Evolutionary conservation across 2,888 invertebrate genomes (phyloP).

Genomic region (Oligia fasciuncula): DNA sequence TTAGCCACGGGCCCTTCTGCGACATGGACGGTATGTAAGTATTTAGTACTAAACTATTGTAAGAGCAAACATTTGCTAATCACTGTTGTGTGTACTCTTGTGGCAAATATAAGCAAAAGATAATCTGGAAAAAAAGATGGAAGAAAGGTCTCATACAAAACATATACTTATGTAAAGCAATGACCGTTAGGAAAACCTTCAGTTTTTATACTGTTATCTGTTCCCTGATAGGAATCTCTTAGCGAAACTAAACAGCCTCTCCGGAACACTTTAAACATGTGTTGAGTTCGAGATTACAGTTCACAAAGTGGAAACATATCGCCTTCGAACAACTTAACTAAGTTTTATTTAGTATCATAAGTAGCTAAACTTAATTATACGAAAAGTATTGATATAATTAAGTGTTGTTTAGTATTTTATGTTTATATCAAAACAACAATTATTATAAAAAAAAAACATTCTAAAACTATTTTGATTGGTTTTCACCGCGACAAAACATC

Average conservation of each 20-base stretch:
- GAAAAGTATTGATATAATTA: no score
- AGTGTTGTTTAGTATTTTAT: no score
- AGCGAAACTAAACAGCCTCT: slow-evolving; percentile 41
- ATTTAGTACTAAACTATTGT: no score
- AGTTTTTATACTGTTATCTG: slow-evolving; percentile 17
- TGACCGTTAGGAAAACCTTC: background rate
- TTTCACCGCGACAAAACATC: background rate
- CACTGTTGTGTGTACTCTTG: background rate
- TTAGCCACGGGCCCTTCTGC: no score
- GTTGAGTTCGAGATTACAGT: slow-evolving; percentile 47
- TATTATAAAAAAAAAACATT: background rate
- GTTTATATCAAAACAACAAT: background rate
- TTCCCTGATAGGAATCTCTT: slow-evolving; percentile 45
- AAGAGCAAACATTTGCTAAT: no score
- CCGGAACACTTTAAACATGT: slow-evolving; percentile 34
- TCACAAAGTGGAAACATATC: slow-evolving; percentile 46
- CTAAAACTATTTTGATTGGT: background rate
- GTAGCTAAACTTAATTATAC: background rate
- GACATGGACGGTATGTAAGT: no score
- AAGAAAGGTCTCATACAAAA: background rate
- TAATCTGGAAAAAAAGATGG: background rate
- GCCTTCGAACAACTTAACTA: slow-evolving; percentile 25
- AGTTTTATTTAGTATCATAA: background rate
- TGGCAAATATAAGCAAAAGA: background rate
- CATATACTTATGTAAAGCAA: background rate